A percentile compares a stretch with the other conserved stretches of the same genome.
Conservation (phyloP, 2,797 vertebrate genomes). For the Lepilemur septentrionalis region DNA sequence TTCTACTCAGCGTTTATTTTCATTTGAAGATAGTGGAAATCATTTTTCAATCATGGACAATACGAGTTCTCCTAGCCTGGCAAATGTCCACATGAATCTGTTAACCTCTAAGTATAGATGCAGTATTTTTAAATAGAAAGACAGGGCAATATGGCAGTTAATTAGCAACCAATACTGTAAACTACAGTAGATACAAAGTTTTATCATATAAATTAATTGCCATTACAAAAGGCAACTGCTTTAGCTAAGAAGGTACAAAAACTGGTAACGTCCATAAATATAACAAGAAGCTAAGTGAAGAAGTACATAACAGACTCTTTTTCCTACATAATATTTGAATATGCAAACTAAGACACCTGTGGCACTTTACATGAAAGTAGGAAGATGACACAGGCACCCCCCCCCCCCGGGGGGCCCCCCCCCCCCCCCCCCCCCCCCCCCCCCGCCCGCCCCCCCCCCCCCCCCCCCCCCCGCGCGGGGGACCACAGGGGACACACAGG, state of each 20-base stretch:
- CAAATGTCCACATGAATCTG: constrained; percentile 76
- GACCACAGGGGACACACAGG: too few relatives aligned
- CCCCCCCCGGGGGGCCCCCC: too few relatives aligned
- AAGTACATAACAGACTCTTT: constrained; percentile 83
- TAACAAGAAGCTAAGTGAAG: constrained; percentile 83
- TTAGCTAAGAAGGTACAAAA: constrained; percentile 87
- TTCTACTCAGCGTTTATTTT: constrained; percentile 85
- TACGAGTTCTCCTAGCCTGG: constrained; percentile 79
- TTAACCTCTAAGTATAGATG: constrained; percentile 77
- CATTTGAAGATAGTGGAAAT: constrained; percentile 82
- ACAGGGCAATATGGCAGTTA: constrained; percentile 83
- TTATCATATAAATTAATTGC: constrained; percentile 88
- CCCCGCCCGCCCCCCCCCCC: too few relatives aligned
- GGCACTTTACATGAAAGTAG: constrained; percentile 83
- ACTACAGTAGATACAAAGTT: constrained; percentile 87
- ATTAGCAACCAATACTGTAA: constrained; percentile 78
- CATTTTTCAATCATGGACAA: constrained; percentile 83
- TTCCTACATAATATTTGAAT: constrained; percentile 76
- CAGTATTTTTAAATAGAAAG: constrained; percentile 86
- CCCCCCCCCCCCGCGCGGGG: too few relatives aligned
- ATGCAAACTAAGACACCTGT: constrained; percentile 86
- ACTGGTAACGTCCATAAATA: constrained; percentile 88
- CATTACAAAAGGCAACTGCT: constrained; percentile 87
- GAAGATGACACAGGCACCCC: constrained; percentile 69
- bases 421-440: too few relatives aligned